Evolutionary conservation across 2,888 invertebrate genomes (phyloP), one percentile per base, ranked within the genome.

Genomic region (Heliconius aoede): DNA sequence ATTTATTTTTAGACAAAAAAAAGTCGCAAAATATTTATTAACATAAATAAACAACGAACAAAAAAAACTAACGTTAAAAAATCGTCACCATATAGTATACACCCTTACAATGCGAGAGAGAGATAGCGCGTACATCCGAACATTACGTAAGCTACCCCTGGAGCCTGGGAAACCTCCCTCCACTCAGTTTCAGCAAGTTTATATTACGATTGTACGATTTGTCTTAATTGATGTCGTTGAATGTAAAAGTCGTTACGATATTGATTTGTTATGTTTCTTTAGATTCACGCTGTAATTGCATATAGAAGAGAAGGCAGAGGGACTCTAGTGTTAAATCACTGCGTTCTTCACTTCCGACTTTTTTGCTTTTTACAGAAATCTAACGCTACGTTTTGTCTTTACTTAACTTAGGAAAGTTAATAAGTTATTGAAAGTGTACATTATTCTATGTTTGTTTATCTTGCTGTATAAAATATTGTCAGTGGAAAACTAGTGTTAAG

Each of bases 141-240:
- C 88, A 91, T 94, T 94, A 94, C 91, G 91, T 94, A 94, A 94
- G 94, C 92, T 91, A 87, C 91, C 90, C 92, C 91, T 88, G 92
- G 92, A 92, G 92, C 92, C 90, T 89, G 90, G 89, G 87, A 85
- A 85, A 85, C 86, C 85, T 79, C 82, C 82, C 81, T 80, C 80
- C 74, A 68, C 78, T 68, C 67, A 18, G 55, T 55, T 55, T 69
- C 55, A 72, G 64, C 65, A 46, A 72, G 73, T 72, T 76, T 67
- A 72, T 28, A 72, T 58, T 15, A 72, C 68, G 68, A 78, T 55
- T 40, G 32, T 72, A 64, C 60, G 72, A 76, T 72, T 60, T 78
- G 51, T 62, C 71, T 28, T 32, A 74, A 60, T 15, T n/a, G 26
- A 76, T 62, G 30, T 58, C 58, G 69, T 36, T 72, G 18, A 26